Evolutionary conservation across 92 coral and sea anemone genomes (phyloP).

Genomic region (Meandrina meandrites): DNA sequence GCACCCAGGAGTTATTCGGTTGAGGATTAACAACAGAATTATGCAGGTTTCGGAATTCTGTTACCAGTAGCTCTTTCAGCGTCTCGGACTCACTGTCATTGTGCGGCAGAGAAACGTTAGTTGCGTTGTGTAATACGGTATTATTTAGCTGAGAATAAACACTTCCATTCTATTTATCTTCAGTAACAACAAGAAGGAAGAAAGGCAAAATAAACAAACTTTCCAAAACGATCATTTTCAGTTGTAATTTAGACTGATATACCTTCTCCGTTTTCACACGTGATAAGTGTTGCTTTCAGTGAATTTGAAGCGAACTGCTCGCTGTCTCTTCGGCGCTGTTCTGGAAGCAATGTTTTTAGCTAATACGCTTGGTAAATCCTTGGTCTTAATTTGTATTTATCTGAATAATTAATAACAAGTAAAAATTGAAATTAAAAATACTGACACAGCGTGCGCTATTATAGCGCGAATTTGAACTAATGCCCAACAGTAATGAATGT

Average conservation of each 20-base stretch:
- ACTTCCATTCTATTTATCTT: neutral
- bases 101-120: neutral
- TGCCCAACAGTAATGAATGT: too few relatives aligned
- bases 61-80: neutral
- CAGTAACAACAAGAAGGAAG: neutral
- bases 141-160: neutral
- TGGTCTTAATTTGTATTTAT: neutral
- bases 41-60: neutral
- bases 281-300: neutral
- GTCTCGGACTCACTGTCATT: neutral
- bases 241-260: neutral
- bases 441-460: neutral
- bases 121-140: neutral
- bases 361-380: too few relatives aligned
- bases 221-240: slow-evolving; percentile 9
- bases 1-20: neutral
- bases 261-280: neutral
- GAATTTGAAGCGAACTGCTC: neutral
- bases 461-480: neutral
- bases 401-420: slow-evolving; percentile 2
- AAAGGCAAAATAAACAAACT: neutral
- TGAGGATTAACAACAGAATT: neutral
- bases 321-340: neutral
- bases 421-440: neutral
- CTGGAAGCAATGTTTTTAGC: neutral